phyloP scores from a whole-genome alignment of 2,113 vertebrate genomes.

The Mola mola region DNA sequence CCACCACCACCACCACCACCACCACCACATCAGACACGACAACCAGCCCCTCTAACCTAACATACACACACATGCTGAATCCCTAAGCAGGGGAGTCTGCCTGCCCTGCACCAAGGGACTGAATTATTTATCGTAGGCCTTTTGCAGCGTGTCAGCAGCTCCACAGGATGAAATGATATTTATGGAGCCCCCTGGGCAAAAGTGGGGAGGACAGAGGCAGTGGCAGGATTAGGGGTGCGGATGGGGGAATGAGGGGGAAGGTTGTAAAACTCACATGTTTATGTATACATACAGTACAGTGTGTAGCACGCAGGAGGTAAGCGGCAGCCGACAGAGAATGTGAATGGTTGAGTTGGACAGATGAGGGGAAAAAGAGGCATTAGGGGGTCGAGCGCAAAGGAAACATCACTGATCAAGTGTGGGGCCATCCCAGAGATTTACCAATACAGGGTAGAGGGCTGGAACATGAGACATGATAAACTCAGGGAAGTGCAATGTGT shows the following conservation, averaged over 20 bases:
- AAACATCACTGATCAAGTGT: too few relatives aligned
- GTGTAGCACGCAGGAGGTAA: constrained; percentile 25
- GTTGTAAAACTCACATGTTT: constrained; percentile 49
- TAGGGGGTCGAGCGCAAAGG: too few relatives aligned
- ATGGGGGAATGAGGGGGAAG: constrained; percentile 9
- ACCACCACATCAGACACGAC: constrained; percentile 10
- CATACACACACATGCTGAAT: constrained; percentile 70
- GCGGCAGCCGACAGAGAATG: constrained; percentile 1
- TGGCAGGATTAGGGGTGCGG: constrained; percentile 54
- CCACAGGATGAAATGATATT: constrained; percentile 84
- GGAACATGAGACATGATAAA: too few relatives aligned
- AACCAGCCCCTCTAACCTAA: constrained; percentile 45
- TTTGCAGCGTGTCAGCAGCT: constrained; percentile 82
- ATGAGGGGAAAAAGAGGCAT: background rate
- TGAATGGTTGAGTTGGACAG: background rate
- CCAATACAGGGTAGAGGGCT: too few relatives aligned
- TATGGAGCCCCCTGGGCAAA: constrained; percentile 83
- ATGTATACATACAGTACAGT: constrained; percentile 4
- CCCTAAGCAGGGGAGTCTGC: constrained; percentile 77
- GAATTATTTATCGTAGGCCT: constrained; percentile 83
- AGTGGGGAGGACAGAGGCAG: constrained; percentile 62
- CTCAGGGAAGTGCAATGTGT: too few relatives aligned
- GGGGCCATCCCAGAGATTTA: too few relatives aligned
- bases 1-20: constrained; percentile 2
- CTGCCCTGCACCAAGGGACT: constrained; percentile 69